phyloP scores from a whole-genome alignment of 2,888 invertebrate genomes.

The Drosophila eohydei region DNA sequence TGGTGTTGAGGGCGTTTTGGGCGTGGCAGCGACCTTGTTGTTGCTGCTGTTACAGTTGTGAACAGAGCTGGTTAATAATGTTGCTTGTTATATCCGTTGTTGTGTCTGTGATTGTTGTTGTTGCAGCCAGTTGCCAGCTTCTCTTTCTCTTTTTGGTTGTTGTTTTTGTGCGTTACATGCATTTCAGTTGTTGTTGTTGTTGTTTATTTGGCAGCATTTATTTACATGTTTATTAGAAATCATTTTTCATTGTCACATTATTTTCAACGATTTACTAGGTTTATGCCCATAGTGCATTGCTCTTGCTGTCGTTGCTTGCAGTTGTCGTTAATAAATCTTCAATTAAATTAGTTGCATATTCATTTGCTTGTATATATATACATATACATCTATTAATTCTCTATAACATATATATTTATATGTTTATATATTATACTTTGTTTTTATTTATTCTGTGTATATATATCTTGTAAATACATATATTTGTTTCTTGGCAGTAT shows the following conservation, averaged over 20 bases:
- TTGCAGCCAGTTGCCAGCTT: too few relatives aligned
- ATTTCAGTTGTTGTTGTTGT: constrained; percentile 51
- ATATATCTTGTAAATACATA: constrained; percentile 47
- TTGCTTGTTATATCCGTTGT: constrained; percentile 37
- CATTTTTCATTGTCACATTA: constrained; percentile 27
- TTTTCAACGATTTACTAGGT: constrained; percentile 15
- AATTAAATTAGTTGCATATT: constrained; percentile 36
- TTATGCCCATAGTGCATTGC: constrained; percentile 29
- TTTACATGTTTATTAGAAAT: constrained; percentile 68
- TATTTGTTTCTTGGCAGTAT: constrained; percentile 77
- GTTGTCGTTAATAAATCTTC: constrained; percentile 1
- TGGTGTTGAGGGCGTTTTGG: constrained; percentile 55
- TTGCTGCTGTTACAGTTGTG: constrained; percentile 55
- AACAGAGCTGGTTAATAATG: constrained; percentile 27
- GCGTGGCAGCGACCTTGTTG: constrained; percentile 61
- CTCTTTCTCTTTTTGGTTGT: constrained; percentile 9
- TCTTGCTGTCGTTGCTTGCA: background rate
- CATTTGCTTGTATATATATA: constrained; percentile 8
- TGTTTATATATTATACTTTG: constrained; percentile 13
- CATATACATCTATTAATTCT: constrained; percentile 22
- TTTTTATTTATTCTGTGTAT: constrained; percentile 35
- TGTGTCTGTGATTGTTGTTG: background rate
- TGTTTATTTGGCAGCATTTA: constrained; percentile 69
- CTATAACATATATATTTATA: constrained; percentile 25
- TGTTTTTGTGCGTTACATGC: constrained; percentile 42